These are phyloP conservation scores for Muraenolepis orangiensis DNA, from an alignment of 2,797 vertebrate genomes.

Conservation along the genomic window DNA sequence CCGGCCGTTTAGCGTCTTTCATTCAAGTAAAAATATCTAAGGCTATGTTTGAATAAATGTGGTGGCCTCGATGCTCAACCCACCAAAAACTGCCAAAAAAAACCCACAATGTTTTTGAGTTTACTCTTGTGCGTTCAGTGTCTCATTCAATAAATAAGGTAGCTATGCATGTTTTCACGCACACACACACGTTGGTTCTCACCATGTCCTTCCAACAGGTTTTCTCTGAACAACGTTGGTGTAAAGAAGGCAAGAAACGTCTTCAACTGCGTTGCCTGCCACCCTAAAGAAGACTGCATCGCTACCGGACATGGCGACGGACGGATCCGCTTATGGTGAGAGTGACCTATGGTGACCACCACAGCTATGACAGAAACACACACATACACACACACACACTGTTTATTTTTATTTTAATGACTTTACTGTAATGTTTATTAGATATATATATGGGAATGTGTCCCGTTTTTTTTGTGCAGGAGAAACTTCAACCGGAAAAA, in stretches of 20 bases:
- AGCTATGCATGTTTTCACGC: too few species aligned
- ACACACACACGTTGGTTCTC: neutral
- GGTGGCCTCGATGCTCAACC: too few species aligned
- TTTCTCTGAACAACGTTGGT: constrained; percentile 72
- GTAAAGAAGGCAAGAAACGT: constrained; percentile 77
- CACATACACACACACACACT: neutral
- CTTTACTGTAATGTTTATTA: too few species aligned
- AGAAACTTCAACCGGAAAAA: constrained; percentile 85
- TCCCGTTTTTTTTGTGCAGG: constrained; percentile 62
- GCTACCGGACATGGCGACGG: constrained; percentile 90
- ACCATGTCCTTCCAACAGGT: constrained; percentile 62
- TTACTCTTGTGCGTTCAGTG: too few species aligned
- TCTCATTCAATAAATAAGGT: too few species aligned
- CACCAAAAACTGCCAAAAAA: too few species aligned
- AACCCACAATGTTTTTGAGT: too few species aligned
- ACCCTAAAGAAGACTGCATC: constrained; percentile 90
- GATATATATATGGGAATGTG: neutral
- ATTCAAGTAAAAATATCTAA: too few species aligned
- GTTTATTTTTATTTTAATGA: neutral
- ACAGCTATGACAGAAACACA: neutral
- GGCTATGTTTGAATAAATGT: too few species aligned
- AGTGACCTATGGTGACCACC: too few species aligned
- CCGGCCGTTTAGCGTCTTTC: too few species aligned
- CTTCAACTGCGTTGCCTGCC: constrained; percentile 85
- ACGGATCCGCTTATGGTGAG: constrained; percentile 92